These are phyloP conservation scores for Hyposoter dolosus DNA, from an alignment of 2,888 invertebrate genomes.

Conservation along the genomic window DNA sequence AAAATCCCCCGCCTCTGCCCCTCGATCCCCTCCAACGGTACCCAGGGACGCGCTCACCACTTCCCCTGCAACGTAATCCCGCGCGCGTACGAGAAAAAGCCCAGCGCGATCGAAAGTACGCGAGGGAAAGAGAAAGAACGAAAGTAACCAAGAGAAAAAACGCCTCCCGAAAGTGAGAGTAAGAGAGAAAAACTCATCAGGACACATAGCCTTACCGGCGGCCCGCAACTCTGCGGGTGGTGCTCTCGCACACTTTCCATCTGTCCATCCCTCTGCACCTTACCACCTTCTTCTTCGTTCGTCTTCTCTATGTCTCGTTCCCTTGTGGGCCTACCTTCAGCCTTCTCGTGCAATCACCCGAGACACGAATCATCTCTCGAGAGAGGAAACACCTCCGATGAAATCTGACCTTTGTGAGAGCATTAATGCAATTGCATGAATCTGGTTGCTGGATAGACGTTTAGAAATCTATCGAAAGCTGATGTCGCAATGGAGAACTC, in stretches of 20 bases:
- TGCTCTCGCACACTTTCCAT: slow-evolving; percentile 41
- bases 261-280: slow-evolving; percentile 25
- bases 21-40: slow-evolving; percentile 33
- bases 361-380: background rate
- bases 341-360: slow-evolving; percentile 20
- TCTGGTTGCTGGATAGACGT: background rate
- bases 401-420: background rate
- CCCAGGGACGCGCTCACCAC: slow-evolving; percentile 51
- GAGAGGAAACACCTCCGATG: background rate
- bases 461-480: background rate
- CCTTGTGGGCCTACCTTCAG: no score
- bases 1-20: slow-evolving; percentile 31
- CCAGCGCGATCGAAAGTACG: slow-evolving; percentile 60
- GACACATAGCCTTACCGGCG: background rate
- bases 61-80: slow-evolving; percentile 37
- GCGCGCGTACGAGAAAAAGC: slow-evolving; percentile 34
- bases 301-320: background rate
- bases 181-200: slow-evolving; percentile 32
- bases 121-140: slow-evolving; percentile 50
- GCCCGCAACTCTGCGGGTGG: slow-evolving; percentile 42
- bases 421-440: background rate
- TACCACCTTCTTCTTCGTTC: slow-evolving; percentile 8
- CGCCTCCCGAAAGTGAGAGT: slow-evolving; percentile 24
- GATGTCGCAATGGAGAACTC: background rate
- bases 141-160: slow-evolving; percentile 25